Conservation (phyloP, 2,113 vertebrate species). For the Bufo gargarizans region DNA sequence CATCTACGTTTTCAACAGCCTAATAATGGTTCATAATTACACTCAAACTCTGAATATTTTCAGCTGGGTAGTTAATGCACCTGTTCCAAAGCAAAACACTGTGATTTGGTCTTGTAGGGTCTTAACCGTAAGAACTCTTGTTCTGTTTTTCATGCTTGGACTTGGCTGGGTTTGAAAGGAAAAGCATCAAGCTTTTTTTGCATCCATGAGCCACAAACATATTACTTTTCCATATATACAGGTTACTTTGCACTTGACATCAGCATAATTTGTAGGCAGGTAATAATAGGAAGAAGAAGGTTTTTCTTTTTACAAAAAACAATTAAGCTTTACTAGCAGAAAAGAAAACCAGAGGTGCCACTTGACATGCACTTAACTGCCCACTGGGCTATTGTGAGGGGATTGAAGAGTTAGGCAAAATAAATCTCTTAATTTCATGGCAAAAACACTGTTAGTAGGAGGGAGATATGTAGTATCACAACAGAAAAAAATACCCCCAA, state of each 20-base stretch:
- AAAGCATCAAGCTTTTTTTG: background rate
- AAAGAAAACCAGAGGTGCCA: background rate
- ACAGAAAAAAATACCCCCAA: too few species aligned
- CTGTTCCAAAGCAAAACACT: slow-evolving; percentile 7
- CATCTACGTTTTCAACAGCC: slow-evolving; percentile 31
- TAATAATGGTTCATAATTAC: slow-evolving; percentile 52
- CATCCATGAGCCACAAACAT: background rate
- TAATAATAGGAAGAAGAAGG: background rate
- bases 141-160: background rate
- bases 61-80: background rate
- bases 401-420: background rate
- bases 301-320: background rate
- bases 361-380: background rate
- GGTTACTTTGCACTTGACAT: background rate
- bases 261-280: background rate
- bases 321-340: background rate
- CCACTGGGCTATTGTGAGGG: background rate
- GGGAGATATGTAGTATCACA: background rate
- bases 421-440: background rate
- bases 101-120: background rate
- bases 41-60: slow-evolving; percentile 6
- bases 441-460: background rate
- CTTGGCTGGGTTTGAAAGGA: background rate
- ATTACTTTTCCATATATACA: background rate
- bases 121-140: background rate